Evolutionary conservation across 1,140 invertebrate species (phyloP), one percentile per base, ranked within the genome.

Genomic region (Triops longicaudatus): DNA sequence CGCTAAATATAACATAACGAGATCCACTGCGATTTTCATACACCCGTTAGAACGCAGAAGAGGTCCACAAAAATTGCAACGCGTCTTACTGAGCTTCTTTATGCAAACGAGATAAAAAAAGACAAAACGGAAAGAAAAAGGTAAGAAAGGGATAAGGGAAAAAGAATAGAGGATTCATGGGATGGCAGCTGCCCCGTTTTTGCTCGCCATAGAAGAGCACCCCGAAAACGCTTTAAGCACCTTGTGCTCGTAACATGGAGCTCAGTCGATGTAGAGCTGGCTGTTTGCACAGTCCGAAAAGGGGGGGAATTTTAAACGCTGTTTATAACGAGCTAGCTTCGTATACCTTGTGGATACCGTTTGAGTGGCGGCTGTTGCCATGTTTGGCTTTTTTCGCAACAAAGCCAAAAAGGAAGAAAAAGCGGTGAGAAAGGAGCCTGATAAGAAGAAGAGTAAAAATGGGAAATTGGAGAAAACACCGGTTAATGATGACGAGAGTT

Each of bases 121-220:
- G 7, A 7, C 2, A 2, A 37, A 37, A 37, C 2, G 7, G 31
- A 37, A 37, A 37, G 7, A 37, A 37, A 37, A 37, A 37, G 31
- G 2, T 4, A 63, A 2, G 50, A 63, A 17, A 63, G 50, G 50
- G 50, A 63, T 63, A 17, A 63, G 6, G 50, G 50, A 63, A 63
- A 63, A 63, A 63, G 50, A 63, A 63, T 63, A 63, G 50, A 63
- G 50, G 50, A 63, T 63, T 63, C 50, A 63, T 63, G 50, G 50
- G 50, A 63, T 22, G 50, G 50, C 50, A 63, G 50, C 50, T 63
- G 50, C 50, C 50, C 50, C 14, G 31, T 63, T 63, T 63, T 63
- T 63, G 10, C 50, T 63, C n/a, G 9, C 50, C 50, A 17, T 63
- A 63, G 22, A 14, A 63, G 50, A 63, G 50, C 50, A 63, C n/a